Base-by-base conservation (phyloP, 2,888 invertebrate genomes). In the Cantharis flavilabris region DNA sequence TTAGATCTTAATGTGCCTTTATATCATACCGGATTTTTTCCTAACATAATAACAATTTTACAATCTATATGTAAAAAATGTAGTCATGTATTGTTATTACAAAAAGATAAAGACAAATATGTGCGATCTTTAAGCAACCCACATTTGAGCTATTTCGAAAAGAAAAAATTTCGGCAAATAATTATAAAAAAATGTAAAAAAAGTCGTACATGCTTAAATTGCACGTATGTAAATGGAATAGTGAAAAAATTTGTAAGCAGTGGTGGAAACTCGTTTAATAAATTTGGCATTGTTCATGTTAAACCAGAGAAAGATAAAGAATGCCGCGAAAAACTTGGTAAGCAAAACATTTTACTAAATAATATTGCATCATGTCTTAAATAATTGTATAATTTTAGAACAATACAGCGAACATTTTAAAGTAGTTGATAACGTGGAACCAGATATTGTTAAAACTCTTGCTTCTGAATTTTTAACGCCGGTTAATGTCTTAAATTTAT, bases 21-120 rank as follows among this genome's bases (percentile, higher is more conserved):
- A 0, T 99, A 98, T 88, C 99, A 99, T 86, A 95, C 98, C 63
- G 99, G 99, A 0, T 99, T 97, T 89, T 98, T 99, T 88, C 92
- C 96, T 70, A 93, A 96, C 28, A 95, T 96, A 49, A 96, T 99
- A 74, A 95, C 93, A 76, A 95, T 99, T 83, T 90, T 99, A 16
- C 99, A 99, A 89, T 95, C 94, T 81, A 97, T 99, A 86, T 99
- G 99, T 89, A 99, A 99, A 91, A 91, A 91, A 84, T 99, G 99
- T 87, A 94, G 96, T 0, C 91, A 92, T 83, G 94, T 99, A 0
- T 91, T 99, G 89, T 88, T 99, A 5, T 90, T 92, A 7, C 91
- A 92, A 7, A 86, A 90, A 7, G 92, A 96, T 49, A 95, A 95
- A 84, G 91, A 90, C 63, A 85, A 89, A 0, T 98, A 82, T 73